Conservation (phyloP, 2,113 vertebrate genomes). For the Epinephelus moara region DNA sequence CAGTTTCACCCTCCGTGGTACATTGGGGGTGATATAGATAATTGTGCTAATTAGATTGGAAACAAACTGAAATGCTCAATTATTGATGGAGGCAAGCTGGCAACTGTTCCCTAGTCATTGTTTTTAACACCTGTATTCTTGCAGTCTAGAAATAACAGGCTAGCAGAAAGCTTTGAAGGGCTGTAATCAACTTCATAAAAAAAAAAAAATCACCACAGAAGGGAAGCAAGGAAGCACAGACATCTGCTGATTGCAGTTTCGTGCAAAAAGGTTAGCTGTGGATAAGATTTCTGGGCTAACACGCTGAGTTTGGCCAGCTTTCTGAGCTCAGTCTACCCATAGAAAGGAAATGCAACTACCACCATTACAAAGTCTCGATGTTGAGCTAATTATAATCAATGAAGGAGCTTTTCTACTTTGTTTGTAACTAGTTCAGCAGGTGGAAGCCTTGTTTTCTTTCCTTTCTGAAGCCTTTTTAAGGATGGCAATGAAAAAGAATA, state of each 20-base stretch:
- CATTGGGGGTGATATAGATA: background rate
- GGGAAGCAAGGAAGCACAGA: background rate
- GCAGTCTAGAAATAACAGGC: conserved; percentile 29
- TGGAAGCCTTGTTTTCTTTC: conserved; percentile 31
- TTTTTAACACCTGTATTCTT: conserved; percentile 39
- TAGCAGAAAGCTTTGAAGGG: conserved; percentile 16
- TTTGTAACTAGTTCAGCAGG: conserved; percentile 32
- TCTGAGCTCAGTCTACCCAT: background rate
- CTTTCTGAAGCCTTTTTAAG: conserved; percentile 34
- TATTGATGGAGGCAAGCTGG: conserved; percentile 23
- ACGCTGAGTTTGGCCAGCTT: background rate
- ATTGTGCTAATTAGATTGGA: conserved; percentile 1
- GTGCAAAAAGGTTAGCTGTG: background rate
- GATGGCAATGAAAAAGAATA: conserved; percentile 38
- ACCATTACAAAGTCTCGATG: background rate
- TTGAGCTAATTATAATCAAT: conserved; percentile 31
- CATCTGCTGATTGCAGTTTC: conserved; percentile 28
- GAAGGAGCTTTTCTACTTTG: conserved; percentile 33
- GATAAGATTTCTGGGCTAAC: background rate
- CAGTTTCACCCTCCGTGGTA: background rate
- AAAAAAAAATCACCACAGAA: background rate
- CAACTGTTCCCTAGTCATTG: conserved; percentile 12
- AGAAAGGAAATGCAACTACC: background rate
- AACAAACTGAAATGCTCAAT: conserved; percentile 14
- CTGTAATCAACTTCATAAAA: conserved; percentile 33